phyloP scores from a whole-genome alignment of 2,113 vertebrate species.

The Catagonus wagneri region DNA sequence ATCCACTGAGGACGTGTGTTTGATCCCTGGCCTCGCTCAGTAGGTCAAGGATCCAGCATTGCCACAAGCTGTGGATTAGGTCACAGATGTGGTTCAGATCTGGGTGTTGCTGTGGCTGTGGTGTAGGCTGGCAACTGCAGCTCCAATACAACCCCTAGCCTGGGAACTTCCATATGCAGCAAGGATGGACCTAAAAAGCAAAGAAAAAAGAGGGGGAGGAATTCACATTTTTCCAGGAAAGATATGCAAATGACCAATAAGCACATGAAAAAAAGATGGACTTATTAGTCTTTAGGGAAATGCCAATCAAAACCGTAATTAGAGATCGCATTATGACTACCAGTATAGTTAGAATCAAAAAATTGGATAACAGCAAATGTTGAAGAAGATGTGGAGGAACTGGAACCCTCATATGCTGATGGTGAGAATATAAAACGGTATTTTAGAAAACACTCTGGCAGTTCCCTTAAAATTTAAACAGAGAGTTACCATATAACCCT shows the following conservation, averaged over 20 bases:
- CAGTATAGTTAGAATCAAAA: not conserved
- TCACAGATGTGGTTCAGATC: no score
- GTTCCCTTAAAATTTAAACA: not conserved
- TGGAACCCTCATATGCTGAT: not conserved
- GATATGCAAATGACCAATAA: not conserved
- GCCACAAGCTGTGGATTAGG: no score
- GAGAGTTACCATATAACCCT: not conserved
- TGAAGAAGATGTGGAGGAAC: not conserved
- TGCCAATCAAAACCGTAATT: not conserved
- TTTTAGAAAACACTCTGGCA: not conserved
- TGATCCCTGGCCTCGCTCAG: no score
- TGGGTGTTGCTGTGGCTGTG: no score
- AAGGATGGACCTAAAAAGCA: no score
- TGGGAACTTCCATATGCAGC: no score
- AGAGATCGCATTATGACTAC: not conserved
- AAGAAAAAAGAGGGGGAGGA: no score
- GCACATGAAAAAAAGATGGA: not conserved
- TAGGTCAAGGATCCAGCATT: no score
- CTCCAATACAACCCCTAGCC: no score
- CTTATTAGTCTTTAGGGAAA: not conserved
- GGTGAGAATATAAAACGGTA: not conserved
- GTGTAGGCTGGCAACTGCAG: no score
- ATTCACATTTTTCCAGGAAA: not conserved
- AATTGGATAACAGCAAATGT: not conserved
- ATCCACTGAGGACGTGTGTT: no score